Evolutionary conservation across 2,888 invertebrate species (phyloP).

Genomic region (Kryphioiulus occultus): DNA sequence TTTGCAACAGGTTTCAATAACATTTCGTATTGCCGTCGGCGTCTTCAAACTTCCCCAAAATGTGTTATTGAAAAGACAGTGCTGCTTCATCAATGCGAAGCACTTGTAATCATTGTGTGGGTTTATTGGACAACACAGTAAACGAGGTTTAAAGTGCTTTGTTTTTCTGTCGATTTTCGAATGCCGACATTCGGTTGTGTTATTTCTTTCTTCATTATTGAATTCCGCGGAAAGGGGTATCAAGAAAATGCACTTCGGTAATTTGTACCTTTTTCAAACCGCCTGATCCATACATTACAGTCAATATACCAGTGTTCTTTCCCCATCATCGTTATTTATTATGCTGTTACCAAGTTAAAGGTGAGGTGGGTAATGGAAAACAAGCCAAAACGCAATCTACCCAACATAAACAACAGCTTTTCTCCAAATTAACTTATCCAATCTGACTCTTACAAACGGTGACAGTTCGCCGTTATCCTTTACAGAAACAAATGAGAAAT

Average conservation of each 20-base stretch:
- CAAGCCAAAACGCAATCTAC: background rate
- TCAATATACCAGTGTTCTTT: background rate
- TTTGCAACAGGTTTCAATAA: too few species aligned
- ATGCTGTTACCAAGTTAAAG: background rate
- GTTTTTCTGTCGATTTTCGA: too few species aligned
- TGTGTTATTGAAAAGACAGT: too few species aligned
- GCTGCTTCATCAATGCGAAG: too few species aligned
- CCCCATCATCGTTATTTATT: background rate
- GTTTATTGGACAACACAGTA: too few species aligned
- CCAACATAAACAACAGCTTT: background rate
- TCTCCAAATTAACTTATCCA: background rate
- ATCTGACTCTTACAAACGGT: background rate
- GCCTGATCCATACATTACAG: background rate
- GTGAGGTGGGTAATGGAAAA: background rate
- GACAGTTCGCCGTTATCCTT: background rate
- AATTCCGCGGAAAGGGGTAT: background rate
- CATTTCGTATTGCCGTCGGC: too few species aligned
- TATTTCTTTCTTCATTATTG: background rate
- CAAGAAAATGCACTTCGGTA: background rate
- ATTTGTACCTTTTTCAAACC: background rate
- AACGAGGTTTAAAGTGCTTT: too few species aligned
- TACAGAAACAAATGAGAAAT: slow-evolving; percentile 5
- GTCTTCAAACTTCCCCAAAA: too few species aligned
- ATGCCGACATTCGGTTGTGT: too few species aligned
- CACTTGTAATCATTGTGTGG: too few species aligned